Evolutionary conservation across 1,140 invertebrate species (phyloP), one percentile per base, ranked within the genome.

Genomic region (Drosophila elegans): DNA sequence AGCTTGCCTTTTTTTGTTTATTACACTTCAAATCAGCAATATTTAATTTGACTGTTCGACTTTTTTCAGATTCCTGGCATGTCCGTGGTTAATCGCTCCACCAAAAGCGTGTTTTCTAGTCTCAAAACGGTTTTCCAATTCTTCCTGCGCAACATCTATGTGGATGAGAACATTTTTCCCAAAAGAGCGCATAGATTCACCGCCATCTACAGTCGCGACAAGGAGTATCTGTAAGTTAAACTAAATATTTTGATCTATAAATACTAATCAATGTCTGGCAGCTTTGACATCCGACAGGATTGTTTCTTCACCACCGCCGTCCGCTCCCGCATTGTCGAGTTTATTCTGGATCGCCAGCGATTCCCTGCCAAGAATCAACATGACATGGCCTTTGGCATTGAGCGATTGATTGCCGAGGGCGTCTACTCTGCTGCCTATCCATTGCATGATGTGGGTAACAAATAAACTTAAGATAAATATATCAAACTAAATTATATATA

Each of bases 281-380:
- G 97, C 90, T 99, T 98, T 93, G 96, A 98, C 91, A 95, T 96
- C 13, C 93, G 95, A 52, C 94, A 96, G 3, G 94, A 96, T 13
- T 95, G 96, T 52, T 98, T 99, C 92, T 98, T 98, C 92, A 96
- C 96, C 10, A 94, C 96, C 3, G 95, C 97, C 4, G 96, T 97
- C 60, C 94, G 97, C 48, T 97, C 97, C 27, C 94, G 97, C 54
- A 97, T 99, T 49, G 96, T 98, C 0, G 97, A 98, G 92, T 98
- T 98, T 92, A 98, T 99, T 80, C 93, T 99, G 67, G 96, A 98
- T 91, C 94, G 98, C 44, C 97, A 98, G 92, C 95, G 95, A 79
- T 98, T 97, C 92, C 94, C 95, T 2, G 93, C 95, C 7, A 93
- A 94, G 48, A 81, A 90, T 6, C 88, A 93, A 13, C 95, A 96